phyloP scores from a whole-genome alignment of 2,113 vertebrate genomes.

The Ptyas mucosa region DNA sequence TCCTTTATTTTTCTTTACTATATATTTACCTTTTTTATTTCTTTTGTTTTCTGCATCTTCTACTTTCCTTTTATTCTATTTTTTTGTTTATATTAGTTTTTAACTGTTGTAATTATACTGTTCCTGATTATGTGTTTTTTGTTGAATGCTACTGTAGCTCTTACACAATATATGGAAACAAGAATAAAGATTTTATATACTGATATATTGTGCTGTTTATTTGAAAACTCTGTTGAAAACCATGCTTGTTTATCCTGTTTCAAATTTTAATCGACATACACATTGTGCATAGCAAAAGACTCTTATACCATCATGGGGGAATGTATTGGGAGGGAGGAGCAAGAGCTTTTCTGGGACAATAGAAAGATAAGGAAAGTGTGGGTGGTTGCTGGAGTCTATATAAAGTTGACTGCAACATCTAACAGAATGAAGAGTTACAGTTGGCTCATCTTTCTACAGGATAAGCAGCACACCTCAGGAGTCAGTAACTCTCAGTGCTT shows the following conservation, averaged over 20 bases:
- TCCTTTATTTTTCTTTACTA: background rate
- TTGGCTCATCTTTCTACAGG: background rate
- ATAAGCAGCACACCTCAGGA: rapidly evolving
- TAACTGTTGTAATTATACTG: background rate
- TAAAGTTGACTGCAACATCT: background rate
- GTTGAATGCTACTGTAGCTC: background rate
- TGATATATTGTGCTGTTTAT: background rate
- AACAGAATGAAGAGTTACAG: slow-evolving; percentile 33
- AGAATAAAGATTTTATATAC: background rate
- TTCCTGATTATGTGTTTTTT: background rate
- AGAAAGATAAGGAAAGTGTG: slow-evolving; percentile 13
- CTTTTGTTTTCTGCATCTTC: background rate
- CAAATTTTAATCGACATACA: background rate
- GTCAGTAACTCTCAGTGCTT: rapidly evolving
- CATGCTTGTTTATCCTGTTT: background rate
- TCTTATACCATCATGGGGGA: background rate
- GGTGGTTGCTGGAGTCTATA: slow-evolving; percentile 9
- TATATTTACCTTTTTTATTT: background rate
- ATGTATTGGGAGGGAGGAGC: background rate
- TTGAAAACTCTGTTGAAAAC: background rate
- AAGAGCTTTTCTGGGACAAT: background rate
- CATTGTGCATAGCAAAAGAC: background rate
- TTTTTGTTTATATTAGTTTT: background rate
- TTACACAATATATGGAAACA: background rate
- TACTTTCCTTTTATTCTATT: background rate